These are phyloP conservation scores for Parelbella ahira DNA, from an alignment of 2,888 invertebrate species.

Conservation along the genomic window DNA sequence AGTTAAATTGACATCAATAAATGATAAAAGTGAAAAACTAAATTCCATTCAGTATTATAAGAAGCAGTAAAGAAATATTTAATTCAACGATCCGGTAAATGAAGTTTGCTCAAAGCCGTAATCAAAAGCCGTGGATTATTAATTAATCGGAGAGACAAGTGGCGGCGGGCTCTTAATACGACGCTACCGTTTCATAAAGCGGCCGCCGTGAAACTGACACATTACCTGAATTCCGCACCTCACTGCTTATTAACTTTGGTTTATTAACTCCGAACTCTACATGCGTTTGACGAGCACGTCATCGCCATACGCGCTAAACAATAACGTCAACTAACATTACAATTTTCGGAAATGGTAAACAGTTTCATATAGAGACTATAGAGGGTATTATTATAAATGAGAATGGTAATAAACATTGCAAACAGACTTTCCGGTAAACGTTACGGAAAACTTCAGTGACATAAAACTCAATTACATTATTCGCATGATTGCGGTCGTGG, in stretches of 20 bases:
- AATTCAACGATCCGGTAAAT: neutral
- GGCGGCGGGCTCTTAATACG: conserved; percentile 34
- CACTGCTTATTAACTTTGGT: conserved; percentile 48
- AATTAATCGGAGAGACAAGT: conserved; percentile 38
- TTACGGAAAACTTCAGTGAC: conserved; percentile 46
- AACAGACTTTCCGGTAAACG: conserved; percentile 41
- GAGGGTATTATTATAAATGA: neutral
- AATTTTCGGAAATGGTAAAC: too few relatives aligned
- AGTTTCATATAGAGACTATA: too few relatives aligned
- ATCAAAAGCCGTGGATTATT: conserved; percentile 32
- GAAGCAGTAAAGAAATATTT: too few relatives aligned
- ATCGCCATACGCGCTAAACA: too few relatives aligned
- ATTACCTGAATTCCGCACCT: conserved; percentile 48
- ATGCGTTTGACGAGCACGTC: conserved; percentile 28
- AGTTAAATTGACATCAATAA: too few relatives aligned
- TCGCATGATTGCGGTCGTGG: conserved; percentile 7
- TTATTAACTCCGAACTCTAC: conserved; percentile 46
- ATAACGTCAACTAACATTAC: too few relatives aligned
- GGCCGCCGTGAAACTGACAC: conserved; percentile 40
- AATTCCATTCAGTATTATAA: too few relatives aligned
- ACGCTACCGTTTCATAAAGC: conserved; percentile 36
- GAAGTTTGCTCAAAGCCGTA: conserved; percentile 1
- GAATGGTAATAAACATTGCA: conserved; percentile 2
- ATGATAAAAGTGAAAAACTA: too few relatives aligned
- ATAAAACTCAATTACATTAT: conserved; percentile 41